Evolutionary conservation across 2,797 vertebrate genomes (phyloP).

Genomic region (Sebastiscus tertius): DNA sequence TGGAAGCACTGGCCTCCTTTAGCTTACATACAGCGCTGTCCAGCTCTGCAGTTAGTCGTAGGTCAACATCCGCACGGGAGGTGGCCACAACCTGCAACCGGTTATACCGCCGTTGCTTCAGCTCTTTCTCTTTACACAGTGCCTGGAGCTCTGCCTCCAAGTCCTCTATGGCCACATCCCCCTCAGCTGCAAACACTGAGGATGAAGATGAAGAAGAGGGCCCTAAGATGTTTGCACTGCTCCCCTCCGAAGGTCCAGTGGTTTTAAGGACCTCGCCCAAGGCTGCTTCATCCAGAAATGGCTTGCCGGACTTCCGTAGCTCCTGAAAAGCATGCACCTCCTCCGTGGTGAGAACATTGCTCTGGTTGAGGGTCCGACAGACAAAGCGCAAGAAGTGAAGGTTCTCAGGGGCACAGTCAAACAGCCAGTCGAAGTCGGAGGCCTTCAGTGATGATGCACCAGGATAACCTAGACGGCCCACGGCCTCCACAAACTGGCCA

Average conservation of each 20-base stretch:
- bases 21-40: constrained; percentile 68
- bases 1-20: constrained; percentile 72
- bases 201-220: constrained; percentile 42
- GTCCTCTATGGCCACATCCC: constrained; percentile 76
- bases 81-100: constrained; percentile 84
- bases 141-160: constrained; percentile 87
- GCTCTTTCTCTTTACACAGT: constrained; percentile 82
- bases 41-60: constrained; percentile 74
- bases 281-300: constrained; percentile 86
- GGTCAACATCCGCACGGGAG: constrained; percentile 72
- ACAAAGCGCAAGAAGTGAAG: constrained; percentile 89
- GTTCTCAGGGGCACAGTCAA: constrained; percentile 87
- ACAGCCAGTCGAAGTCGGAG: constrained; percentile 96
- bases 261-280: constrained; percentile 89
- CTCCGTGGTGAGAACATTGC: constrained; percentile 82
- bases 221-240: neutral
- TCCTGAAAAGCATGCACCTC: constrained; percentile 83
- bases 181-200: constrained; percentile 51
- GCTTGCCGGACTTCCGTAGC: constrained; percentile 82
- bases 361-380: constrained; percentile 85
- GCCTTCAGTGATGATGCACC: constrained; percentile 83
- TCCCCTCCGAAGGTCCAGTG: constrained; percentile 66
- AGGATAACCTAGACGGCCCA: constrained; percentile 88
- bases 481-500: constrained; percentile 88
- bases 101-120: constrained; percentile 84